phyloP scores from a whole-genome alignment of 2,888 invertebrate species.

The Chrysolina americana region DNA sequence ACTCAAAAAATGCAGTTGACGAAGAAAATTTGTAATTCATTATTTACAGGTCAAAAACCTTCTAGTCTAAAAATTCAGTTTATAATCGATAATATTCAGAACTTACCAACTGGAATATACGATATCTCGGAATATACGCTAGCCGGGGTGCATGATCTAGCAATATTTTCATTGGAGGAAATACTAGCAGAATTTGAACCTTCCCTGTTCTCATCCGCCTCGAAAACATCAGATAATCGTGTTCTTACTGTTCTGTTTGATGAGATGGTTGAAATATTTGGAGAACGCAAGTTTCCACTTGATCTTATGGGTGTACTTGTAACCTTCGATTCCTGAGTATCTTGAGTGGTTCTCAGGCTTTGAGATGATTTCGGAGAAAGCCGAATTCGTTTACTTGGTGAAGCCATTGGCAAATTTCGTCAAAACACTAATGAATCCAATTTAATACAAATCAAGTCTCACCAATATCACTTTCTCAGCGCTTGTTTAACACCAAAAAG shows the following conservation, averaged over 20 bases:
- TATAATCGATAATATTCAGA: background rate
- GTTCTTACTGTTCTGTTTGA: conserved; percentile 28
- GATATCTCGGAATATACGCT: background rate
- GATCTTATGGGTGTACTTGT: conserved; percentile 38
- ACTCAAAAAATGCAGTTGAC: conserved; percentile 7
- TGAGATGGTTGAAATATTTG: conserved; percentile 35
- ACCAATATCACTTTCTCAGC: too few species aligned
- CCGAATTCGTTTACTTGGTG: conserved; percentile 34
- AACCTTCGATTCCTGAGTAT: conserved; percentile 37
- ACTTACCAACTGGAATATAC: conserved; percentile 18
- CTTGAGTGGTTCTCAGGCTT: conserved; percentile 6
- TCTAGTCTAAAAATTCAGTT: background rate
- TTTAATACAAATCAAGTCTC: background rate
- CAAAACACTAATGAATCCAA: background rate
- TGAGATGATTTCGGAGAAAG: conserved; percentile 28
- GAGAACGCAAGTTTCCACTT: conserved; percentile 7
- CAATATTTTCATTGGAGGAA: conserved; percentile 2
- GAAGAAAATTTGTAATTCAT: background rate
- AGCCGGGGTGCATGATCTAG: conserved; percentile 16
- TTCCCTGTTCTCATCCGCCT: background rate
- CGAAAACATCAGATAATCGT: conserved; percentile 28
- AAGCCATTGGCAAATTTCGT: conserved; percentile 25
- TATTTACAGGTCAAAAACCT: background rate
- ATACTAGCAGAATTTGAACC: conserved; percentile 1
- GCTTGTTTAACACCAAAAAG: background rate